Evolutionary conservation across 2,797 vertebrate genomes (phyloP).

Genomic region (Synaphobranchus kaupii): DNA sequence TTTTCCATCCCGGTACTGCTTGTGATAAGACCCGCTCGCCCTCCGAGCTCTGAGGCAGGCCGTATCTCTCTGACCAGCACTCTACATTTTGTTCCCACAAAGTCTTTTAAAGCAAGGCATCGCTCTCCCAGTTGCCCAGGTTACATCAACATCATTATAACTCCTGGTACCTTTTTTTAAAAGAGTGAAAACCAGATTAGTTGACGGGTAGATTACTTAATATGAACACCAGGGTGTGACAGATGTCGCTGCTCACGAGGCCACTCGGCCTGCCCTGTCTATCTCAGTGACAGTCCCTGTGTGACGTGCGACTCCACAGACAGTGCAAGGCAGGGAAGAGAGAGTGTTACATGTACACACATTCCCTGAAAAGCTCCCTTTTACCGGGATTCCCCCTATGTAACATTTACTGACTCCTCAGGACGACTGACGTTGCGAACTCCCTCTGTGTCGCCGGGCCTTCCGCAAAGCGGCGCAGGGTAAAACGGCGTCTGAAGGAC

Average conservation of each 20-base stretch:
- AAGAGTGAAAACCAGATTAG: slow-evolving; percentile 10
- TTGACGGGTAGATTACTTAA: slow-evolving; percentile 18
- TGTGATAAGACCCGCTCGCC: not conserved
- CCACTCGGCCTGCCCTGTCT: not conserved
- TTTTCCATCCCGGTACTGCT: not conserved
- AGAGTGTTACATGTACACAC: not conserved
- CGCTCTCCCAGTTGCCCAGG: not conserved
- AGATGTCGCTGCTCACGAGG: not conserved
- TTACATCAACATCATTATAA: not conserved
- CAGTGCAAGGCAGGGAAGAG: not conserved
- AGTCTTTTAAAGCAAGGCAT: not conserved
- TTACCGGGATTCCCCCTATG: not conserved
- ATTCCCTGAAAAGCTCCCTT: not conserved
- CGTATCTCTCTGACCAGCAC: no score
- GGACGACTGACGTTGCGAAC: not conserved
- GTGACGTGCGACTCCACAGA: not conserved
- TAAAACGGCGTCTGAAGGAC: not conserved
- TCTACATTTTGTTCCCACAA: not conserved
- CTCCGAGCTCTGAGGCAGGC: no score
- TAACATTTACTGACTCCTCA: not conserved
- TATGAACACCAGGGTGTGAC: not conserved
- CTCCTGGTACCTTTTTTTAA: not conserved
- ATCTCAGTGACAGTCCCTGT: not conserved
- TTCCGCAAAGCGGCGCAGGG: not conserved
- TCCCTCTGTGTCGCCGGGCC: not conserved